A percentile compares a stretch with the other conserved stretches of the same genome.
Evolutionary conservation across 2,888 invertebrate species (phyloP).

Genomic region (Arge pagana): DNA sequence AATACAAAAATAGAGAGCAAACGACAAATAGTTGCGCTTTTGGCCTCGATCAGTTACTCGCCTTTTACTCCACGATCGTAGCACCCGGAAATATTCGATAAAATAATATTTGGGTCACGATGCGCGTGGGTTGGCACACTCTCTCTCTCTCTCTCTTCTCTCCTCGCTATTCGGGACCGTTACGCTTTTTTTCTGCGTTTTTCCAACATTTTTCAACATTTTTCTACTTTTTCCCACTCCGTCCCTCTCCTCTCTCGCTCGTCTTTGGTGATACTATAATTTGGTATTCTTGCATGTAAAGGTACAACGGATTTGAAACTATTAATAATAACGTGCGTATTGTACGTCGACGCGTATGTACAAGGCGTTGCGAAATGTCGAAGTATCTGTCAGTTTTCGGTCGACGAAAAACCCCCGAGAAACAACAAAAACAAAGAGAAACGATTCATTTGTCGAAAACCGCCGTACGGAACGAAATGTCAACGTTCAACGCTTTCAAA

Average conservation of each 20-base stretch:
- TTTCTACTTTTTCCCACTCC: background rate
- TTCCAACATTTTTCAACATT: background rate
- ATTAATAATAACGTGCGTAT: no score
- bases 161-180: conserved; percentile 8
- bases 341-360: no score
- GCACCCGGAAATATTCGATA: conserved; percentile 45
- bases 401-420: no score
- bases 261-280: conserved; percentile 52
- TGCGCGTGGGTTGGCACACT: conserved; percentile 21
- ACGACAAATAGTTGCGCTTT: conserved; percentile 31
- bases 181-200: background rate
- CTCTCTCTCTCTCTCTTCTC: no score
- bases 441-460: no score
- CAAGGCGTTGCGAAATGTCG: no score
- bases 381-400: no score
- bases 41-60: conserved; percentile 1
- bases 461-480: no score
- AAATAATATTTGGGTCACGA: conserved; percentile 48
- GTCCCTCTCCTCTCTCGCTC: conserved; percentile 28
- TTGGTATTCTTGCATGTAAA: conserved; percentile 49
- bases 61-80: conserved; percentile 38
- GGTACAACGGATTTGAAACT: conserved; percentile 24
- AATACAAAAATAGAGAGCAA: conserved; percentile 51
- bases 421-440: no score
- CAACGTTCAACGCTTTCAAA: no score